These are phyloP conservation scores for Nineta flava DNA, from an alignment of 2,888 invertebrate genomes.

Conservation along the genomic window DNA sequence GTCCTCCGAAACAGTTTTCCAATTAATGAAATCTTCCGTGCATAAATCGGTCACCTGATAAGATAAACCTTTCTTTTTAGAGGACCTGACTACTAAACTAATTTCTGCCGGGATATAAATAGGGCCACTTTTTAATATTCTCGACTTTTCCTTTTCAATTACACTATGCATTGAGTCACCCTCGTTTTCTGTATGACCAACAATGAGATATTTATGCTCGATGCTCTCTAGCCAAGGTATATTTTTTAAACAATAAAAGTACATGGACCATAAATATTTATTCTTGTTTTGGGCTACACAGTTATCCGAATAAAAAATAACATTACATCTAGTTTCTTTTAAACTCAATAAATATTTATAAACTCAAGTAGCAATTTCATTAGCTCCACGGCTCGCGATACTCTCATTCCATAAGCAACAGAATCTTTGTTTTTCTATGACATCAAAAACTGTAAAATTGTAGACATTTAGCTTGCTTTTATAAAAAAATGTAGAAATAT, in stretches of 20 bases:
- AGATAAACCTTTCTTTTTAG: constrained; percentile 5
- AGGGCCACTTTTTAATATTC: constrained; percentile 7
- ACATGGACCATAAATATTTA: constrained; percentile 3
- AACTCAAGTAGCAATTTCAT: constrained; percentile 1
- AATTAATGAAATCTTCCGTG: constrained; percentile 6
- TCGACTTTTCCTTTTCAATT: constrained; percentile 3
- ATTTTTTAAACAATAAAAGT: constrained; percentile 3
- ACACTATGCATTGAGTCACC: constrained; percentile 3
- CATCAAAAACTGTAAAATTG: constrained; percentile 3
- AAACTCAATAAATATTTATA: too few species aligned
- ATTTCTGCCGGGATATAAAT: constrained; percentile 5
- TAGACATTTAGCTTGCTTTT: constrained; percentile 4
- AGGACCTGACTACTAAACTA: not conserved
- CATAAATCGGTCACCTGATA: constrained; percentile 6
- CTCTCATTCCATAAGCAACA: not conserved
- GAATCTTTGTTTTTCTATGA: not conserved
- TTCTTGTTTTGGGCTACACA: constrained; percentile 3
- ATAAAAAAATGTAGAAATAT: constrained; percentile 4
- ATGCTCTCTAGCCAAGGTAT: constrained; percentile 1
- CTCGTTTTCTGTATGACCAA: constrained; percentile 4
- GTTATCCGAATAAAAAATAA: constrained; percentile 2
- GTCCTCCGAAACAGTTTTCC: constrained; percentile 1
- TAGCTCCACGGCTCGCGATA: not conserved
- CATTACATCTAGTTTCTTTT: too few species aligned
- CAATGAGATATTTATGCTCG: not conserved